Conservation (phyloP, 2,888 invertebrate genomes). For the Lagria hirta region DNA sequence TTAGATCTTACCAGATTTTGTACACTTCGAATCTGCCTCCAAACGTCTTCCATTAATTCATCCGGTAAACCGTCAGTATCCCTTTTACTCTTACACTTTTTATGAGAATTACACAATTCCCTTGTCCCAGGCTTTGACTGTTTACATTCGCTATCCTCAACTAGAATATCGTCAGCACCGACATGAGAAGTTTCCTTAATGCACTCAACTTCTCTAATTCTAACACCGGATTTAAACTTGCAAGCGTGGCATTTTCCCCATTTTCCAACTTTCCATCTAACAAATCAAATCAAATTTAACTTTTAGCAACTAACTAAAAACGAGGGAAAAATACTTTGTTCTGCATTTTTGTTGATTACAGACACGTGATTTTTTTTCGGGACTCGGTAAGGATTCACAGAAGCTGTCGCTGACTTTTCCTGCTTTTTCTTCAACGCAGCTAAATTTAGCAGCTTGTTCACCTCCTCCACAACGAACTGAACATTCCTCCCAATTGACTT, state of each 20-base stretch:
- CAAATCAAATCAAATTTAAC: neutral
- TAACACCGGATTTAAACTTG: slow-evolving; percentile 53
- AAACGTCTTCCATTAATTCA: slow-evolving; percentile 43
- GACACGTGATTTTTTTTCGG: slow-evolving; percentile 49
- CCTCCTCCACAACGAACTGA: slow-evolving; percentile 66
- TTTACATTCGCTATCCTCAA: slow-evolving; percentile 48
- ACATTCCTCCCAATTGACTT: slow-evolving; percentile 64
- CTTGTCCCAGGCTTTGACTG: slow-evolving; percentile 43
- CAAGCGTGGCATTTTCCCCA: slow-evolving; percentile 66
- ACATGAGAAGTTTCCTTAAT: slow-evolving; percentile 52
- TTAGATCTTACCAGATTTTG: too few relatives aligned
- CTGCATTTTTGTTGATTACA: slow-evolving; percentile 58
- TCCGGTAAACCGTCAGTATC: slow-evolving; percentile 37
- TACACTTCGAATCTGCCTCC: slow-evolving; percentile 46
- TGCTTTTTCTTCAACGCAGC: slow-evolving; percentile 63
- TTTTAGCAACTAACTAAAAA: too few relatives aligned
- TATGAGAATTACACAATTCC: slow-evolving; percentile 50
- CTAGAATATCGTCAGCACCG: slow-evolving; percentile 55
- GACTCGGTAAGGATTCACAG: slow-evolving; percentile 54
- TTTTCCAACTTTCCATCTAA: slow-evolving; percentile 64
- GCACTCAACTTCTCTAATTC: slow-evolving; percentile 56
- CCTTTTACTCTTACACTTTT: slow-evolving; percentile 42
- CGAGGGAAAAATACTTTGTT: too few relatives aligned
- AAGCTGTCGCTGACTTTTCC: slow-evolving; percentile 62
- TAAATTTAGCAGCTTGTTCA: slow-evolving; percentile 55